Conservation (phyloP, 2,113 vertebrate genomes). For the Osmerus eperlanus region DNA sequence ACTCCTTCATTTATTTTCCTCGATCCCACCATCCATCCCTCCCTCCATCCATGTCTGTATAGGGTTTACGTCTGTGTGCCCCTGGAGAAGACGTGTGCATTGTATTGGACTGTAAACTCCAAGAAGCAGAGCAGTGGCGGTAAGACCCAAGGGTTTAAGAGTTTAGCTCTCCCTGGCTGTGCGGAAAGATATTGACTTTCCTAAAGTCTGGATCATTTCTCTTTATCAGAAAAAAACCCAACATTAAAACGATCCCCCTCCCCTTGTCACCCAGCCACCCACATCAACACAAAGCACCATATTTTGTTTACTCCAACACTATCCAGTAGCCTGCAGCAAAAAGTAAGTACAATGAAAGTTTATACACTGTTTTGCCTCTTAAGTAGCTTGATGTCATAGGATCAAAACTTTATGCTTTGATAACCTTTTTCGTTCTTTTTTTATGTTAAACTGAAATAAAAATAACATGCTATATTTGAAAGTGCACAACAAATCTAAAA, state of each 20-base stretch:
- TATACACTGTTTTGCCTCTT: constrained; percentile 55
- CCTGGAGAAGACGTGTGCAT: constrained; percentile 71
- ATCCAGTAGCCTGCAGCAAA: constrained; percentile 63
- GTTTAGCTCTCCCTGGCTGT: constrained; percentile 79
- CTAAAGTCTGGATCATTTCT: constrained; percentile 77
- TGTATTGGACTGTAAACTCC: constrained; percentile 71
- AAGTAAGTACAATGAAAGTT: constrained; percentile 71
- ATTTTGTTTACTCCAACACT: constrained; percentile 35
- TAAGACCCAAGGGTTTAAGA: constrained; percentile 84
- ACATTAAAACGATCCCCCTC: constrained; percentile 72
- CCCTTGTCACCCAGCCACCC: constrained; percentile 13
- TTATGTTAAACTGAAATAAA: constrained; percentile 65
- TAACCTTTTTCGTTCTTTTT: constrained; percentile 25
- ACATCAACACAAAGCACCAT: constrained; percentile 14
- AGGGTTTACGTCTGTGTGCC: constrained; percentile 69
- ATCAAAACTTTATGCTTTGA: constrained; percentile 54
- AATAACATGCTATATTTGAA: constrained; percentile 13
- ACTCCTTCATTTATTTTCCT: constrained; percentile 11
- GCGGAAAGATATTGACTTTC: constrained; percentile 79
- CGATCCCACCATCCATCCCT: constrained; percentile 40
- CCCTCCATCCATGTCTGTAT: constrained; percentile 23
- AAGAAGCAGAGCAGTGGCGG: constrained; percentile 80
- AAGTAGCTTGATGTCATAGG: constrained; percentile 61
- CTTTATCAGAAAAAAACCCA: constrained; percentile 66
- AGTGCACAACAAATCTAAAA: constrained; percentile 38